Conservation (phyloP, 2,797 vertebrate genomes). For the Pelochelys cantorii region DNA sequence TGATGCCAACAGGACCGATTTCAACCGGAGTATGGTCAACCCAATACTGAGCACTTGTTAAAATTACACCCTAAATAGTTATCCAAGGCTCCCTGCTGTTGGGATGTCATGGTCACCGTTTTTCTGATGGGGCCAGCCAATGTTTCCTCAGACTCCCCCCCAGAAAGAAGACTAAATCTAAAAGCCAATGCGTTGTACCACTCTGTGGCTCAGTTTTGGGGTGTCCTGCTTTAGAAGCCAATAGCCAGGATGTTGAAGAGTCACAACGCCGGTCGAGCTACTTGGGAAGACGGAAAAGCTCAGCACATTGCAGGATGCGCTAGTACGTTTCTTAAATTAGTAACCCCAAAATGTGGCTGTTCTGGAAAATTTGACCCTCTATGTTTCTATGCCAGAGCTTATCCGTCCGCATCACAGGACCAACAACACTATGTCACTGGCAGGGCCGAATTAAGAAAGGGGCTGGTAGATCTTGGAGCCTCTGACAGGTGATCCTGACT, state of each 20-base stretch:
- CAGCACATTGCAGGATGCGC: conserved; percentile 11
- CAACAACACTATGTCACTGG: background rate
- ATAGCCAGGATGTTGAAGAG: conserved; percentile 17
- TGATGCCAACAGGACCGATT: background rate
- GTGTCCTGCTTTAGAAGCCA: background rate
- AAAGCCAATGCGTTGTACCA: conserved; percentile 2
- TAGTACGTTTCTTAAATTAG: conserved; percentile 9
- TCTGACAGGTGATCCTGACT: too few relatives aligned
- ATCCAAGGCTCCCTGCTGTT: background rate
- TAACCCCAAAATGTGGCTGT: background rate
- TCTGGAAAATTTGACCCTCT: conserved; percentile 12
- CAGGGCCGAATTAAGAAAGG: too few relatives aligned
- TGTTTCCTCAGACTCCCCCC: background rate
- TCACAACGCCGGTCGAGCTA: background rate
- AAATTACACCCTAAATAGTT: conserved; percentile 14
- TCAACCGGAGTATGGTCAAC: background rate
- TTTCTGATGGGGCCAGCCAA: background rate
- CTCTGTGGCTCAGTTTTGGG: conserved; percentile 17
- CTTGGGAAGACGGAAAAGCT: conserved; percentile 6
- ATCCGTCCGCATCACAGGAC: background rate
- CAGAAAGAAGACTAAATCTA: background rate
- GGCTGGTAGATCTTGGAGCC: too few relatives aligned
- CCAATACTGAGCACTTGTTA: conserved; percentile 15
- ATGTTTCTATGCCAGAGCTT: accelerated
- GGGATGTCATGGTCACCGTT: background rate